These are phyloP conservation scores for Blastobasis lacticolella DNA, from an alignment of 2,888 invertebrate species.

Conservation along the genomic window DNA sequence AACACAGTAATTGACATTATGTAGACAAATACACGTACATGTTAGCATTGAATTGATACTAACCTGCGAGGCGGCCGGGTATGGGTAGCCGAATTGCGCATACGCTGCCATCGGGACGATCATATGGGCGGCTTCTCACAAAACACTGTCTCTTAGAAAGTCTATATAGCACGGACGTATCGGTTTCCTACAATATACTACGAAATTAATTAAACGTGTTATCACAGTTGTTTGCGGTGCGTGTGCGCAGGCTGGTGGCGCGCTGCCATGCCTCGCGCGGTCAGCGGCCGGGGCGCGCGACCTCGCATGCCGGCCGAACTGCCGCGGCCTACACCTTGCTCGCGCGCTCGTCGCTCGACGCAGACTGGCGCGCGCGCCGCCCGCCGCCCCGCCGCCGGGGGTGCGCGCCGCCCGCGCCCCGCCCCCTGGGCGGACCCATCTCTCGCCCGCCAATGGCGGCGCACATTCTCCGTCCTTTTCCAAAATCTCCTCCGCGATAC, in stretches of 20 bases:
- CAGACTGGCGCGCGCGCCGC: constrained; percentile 68
- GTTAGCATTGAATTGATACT: constrained; percentile 30
- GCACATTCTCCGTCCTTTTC: constrained; percentile 54
- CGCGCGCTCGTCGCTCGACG: constrained; percentile 59
- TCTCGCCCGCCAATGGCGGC: constrained; percentile 42
- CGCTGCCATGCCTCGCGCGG: constrained; percentile 60
- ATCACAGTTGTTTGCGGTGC: constrained; percentile 62
- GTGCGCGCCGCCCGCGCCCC: constrained; percentile 52
- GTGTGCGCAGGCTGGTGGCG: constrained; percentile 63
- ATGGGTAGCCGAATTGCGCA: constrained; percentile 93
- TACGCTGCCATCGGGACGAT: constrained; percentile 82
- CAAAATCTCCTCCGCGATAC: constrained; percentile 27
- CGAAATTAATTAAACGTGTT: constrained; percentile 42
- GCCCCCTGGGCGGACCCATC: constrained; percentile 46
- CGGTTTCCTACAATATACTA: constrained; percentile 45
- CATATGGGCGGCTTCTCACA: constrained; percentile 72
- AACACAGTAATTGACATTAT: too few species aligned
- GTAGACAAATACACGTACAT: too few species aligned
- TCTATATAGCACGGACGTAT: constrained; percentile 58
- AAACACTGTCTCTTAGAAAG: constrained; percentile 67
- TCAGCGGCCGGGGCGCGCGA: constrained; percentile 59
- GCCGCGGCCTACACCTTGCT: constrained; percentile 52
- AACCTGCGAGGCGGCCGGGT: constrained; percentile 95
- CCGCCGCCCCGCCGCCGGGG: constrained; percentile 67
- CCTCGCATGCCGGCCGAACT: constrained; percentile 52